These are phyloP conservation scores for Axinella damicornis DNA, from an alignment of 37 sponge, comb jelly and placozoan genomes.

Conservation along the genomic window DNA sequence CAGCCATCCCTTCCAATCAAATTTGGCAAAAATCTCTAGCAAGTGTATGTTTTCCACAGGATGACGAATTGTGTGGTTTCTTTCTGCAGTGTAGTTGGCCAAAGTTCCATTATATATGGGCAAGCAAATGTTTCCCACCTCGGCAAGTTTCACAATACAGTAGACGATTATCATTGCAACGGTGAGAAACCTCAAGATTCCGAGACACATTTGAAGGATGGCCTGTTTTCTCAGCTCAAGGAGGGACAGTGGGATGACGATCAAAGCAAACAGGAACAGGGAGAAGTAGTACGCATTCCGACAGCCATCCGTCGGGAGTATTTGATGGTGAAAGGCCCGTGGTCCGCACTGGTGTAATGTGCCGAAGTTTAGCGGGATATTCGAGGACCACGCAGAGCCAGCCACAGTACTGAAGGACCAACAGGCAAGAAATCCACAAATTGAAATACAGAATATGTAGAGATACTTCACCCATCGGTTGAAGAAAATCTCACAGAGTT, in stretches of 20 bases:
- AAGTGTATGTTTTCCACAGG: no score
- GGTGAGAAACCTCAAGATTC: conserved; percentile 74
- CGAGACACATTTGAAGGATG: conserved; percentile 81
- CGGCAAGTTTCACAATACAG: conserved; percentile 43
- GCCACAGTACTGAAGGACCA: conserved; percentile 85
- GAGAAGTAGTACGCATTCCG: conserved; percentile 75
- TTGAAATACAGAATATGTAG: conserved; percentile 65
- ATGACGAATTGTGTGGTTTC: no score
- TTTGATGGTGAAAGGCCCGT: conserved; percentile 60
- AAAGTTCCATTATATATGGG: neutral
- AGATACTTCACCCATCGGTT: conserved; percentile 57
- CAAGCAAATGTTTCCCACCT: conserved; percentile 16
- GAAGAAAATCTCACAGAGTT: conserved; percentile 78
- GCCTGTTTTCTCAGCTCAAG: conserved; percentile 87
- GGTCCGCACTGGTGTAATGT: conserved; percentile 57
- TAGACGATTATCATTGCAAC: conserved; percentile 76
- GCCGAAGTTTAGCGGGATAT: conserved; percentile 78
- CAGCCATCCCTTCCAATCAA: conserved; percentile 73
- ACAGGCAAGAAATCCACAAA: conserved; percentile 61
- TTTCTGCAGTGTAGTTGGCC: no score
- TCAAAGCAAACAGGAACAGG: conserved; percentile 74
- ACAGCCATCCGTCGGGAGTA: conserved; percentile 77
- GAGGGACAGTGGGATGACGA: conserved; percentile 73
- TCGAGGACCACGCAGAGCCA: conserved; percentile 87
- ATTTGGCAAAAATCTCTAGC: conserved; percentile 43